phyloP scores from a whole-genome alignment of 2,797 vertebrate genomes.

The Girardinus metallicus region DNA sequence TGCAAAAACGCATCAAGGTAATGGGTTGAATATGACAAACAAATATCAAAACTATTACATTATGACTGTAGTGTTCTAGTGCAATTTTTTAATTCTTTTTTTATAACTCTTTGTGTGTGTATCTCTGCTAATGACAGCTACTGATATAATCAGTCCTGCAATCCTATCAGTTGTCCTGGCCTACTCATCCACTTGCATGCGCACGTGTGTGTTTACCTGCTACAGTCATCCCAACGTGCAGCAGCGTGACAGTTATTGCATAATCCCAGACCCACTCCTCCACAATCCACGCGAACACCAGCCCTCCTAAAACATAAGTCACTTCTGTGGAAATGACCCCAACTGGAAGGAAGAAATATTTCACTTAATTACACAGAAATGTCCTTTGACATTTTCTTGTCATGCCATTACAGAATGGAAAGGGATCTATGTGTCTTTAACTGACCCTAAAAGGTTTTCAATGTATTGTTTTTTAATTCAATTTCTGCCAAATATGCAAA shows the following conservation, averaged over 20 bases:
- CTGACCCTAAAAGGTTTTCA: background rate
- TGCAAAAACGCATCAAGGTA: conserved; percentile 56
- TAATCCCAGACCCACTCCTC: conserved; percentile 95
- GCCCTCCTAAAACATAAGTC: conserved; percentile 85
- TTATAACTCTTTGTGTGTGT: background rate
- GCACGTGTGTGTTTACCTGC: conserved; percentile 69
- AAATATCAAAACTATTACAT: background rate
- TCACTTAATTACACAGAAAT: background rate
- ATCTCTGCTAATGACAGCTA: conserved; percentile 2
- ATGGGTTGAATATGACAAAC: background rate
- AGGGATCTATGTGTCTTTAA: background rate
- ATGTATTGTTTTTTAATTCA: background rate
- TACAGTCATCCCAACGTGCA: conserved; percentile 86
- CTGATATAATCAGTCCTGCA: conserved; percentile 53
- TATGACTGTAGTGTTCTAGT: background rate
- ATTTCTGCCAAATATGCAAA: background rate
- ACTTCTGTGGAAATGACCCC: conserved; percentile 88
- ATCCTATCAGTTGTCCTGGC: conserved; percentile 55
- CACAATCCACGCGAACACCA: conserved; percentile 88
- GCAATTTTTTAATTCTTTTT: background rate
- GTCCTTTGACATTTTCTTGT: background rate
- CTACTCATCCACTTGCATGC: conserved; percentile 53
- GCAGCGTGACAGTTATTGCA: conserved; percentile 87
- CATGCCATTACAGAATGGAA: background rate
- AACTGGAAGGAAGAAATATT: conserved; percentile 69